A percentile compares a stretch with the other conserved stretches of the same genome.
Conservation (phyloP, 2,888 invertebrate species). For the Nomada goodeniana region DNA sequence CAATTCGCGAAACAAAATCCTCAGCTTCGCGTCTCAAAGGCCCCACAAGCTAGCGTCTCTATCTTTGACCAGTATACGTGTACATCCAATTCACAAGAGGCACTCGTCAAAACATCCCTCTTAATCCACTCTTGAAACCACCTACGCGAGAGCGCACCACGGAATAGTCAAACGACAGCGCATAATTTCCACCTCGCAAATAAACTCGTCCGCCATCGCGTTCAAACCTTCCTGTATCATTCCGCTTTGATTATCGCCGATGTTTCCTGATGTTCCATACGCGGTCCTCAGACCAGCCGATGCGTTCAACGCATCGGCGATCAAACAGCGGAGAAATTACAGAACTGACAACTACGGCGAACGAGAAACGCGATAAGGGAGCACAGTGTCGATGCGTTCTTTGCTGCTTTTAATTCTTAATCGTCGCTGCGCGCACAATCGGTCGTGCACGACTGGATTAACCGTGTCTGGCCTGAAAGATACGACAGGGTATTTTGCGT, state of each 20-base stretch:
- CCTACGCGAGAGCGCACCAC: not conserved
- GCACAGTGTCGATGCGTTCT: constrained; percentile 34
- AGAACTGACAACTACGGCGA: constrained; percentile 26
- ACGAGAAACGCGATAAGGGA: constrained; percentile 35
- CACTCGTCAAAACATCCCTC: not conserved
- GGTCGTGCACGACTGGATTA: constrained; percentile 41
- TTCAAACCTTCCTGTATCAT: not conserved
- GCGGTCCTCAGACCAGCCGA: not conserved
- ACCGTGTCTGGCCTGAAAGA: constrained; percentile 21
- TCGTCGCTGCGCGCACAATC: constrained; percentile 47
- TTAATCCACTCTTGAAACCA: not conserved
- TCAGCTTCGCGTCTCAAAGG: too few relatives aligned
- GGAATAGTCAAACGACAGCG: not conserved
- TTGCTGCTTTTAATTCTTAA: constrained; percentile 58
- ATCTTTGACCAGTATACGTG: too few relatives aligned
- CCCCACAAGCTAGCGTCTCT: too few relatives aligned
- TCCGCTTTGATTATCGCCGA: constrained; percentile 7
- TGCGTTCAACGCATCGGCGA: not conserved
- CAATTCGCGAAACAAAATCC: too few relatives aligned
- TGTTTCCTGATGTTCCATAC: too few relatives aligned
- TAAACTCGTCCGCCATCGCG: not conserved
- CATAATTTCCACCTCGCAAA: not conserved
- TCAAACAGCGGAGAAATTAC: constrained; percentile 11
- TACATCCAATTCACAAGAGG: not conserved
- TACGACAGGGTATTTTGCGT: not conserved